These are phyloP conservation scores for Rissa tridactyla DNA, from an alignment of 2,113 vertebrate genomes.

Conservation along the genomic window DNA sequence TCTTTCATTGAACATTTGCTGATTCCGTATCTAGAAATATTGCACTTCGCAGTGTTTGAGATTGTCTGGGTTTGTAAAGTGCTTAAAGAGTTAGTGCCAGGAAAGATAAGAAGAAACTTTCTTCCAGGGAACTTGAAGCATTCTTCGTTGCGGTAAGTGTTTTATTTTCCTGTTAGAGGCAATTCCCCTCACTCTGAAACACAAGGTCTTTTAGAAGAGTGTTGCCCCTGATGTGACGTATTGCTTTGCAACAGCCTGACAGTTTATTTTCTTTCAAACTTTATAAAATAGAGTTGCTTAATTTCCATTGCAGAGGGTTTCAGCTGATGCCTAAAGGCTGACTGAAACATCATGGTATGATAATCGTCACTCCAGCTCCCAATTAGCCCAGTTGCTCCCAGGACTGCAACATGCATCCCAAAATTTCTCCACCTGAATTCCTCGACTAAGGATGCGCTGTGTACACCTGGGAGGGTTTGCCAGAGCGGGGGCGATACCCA, in stretches of 20 bases:
- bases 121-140: neutral
- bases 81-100: neutral
- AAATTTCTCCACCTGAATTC: neutral
- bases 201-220: neutral
- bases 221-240: fast-evolving
- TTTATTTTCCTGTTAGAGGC: neutral
- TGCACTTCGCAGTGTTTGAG: neutral
- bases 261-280: neutral
- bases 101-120: neutral
- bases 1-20: neutral
- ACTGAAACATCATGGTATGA: fast-evolving
- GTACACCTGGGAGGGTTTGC: neutral
- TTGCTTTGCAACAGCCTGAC: neutral
- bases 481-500: neutral
- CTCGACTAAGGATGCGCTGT: fast-evolving
- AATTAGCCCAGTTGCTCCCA: neutral
- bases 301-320: neutral
- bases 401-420: too few species aligned
- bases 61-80: neutral
- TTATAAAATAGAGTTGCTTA: neutral
- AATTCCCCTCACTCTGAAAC: neutral
- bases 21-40: neutral
- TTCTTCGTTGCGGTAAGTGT: neutral
- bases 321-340: neutral
- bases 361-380: neutral